phyloP scores from a whole-genome alignment of 1,140 invertebrate genomes.

The Aphaenogaster floridana region DNA sequence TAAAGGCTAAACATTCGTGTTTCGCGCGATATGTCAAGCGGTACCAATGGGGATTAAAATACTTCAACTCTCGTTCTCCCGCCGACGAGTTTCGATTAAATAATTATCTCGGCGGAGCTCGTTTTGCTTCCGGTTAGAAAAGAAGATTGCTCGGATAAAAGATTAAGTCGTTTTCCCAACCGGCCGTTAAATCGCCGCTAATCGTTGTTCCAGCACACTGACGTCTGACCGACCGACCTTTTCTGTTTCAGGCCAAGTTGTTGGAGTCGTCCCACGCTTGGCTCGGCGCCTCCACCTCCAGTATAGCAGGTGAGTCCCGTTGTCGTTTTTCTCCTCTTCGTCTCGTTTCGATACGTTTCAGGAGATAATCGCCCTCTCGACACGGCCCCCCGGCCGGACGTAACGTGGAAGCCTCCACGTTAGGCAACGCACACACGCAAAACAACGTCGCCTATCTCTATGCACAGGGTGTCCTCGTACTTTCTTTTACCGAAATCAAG shows the following conservation, averaged over 20 bases:
- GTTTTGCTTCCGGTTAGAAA: constrained; percentile 42
- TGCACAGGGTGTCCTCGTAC: constrained; percentile 31
- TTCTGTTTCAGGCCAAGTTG: constrained; percentile 93
- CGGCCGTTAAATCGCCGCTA: constrained; percentile 54
- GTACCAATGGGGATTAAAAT: neutral
- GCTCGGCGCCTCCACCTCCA: constrained; percentile 94
- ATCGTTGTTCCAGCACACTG: constrained; percentile 51
- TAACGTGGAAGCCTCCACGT: constrained; percentile 39
- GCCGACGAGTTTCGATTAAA: constrained; percentile 33
- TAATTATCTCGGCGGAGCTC: constrained; percentile 27
- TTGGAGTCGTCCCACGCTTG: constrained; percentile 96
- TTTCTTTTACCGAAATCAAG: neutral
- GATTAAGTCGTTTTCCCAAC: constrained; percentile 57
- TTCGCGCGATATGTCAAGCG: neutral
- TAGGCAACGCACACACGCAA: constrained; percentile 32
- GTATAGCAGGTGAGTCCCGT: constrained; percentile 93
- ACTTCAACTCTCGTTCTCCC: neutral
- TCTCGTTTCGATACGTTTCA: constrained; percentile 67
- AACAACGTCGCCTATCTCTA: constrained; percentile 16
- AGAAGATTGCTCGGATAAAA: constrained; percentile 45
- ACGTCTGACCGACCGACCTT: constrained; percentile 49
- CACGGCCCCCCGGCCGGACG: constrained; percentile 46
- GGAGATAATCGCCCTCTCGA: constrained; percentile 62
- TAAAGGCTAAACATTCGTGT: constrained; percentile 1
- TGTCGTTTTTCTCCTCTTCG: constrained; percentile 59